phyloP scores from a whole-genome alignment of 1,140 invertebrate species.

The Halictus rubicundus region DNA sequence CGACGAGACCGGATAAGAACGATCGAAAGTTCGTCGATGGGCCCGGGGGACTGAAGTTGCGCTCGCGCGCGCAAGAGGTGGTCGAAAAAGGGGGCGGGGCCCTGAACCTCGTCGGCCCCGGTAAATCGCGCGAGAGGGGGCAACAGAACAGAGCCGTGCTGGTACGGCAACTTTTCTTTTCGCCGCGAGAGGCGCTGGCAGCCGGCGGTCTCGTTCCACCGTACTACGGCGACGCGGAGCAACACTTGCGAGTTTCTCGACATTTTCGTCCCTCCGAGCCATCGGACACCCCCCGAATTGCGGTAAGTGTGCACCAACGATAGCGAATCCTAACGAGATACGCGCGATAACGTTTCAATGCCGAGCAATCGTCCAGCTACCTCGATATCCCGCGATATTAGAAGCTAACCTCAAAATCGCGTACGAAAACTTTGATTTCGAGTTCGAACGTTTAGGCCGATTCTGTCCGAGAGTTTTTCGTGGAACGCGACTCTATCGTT shows the following conservation, averaged over 20 bases:
- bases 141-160: constrained; percentile 20
- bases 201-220: constrained; percentile 35
- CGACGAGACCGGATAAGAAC: constrained; percentile 28
- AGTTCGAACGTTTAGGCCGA: not conserved
- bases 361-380: accelerated
- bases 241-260: constrained; percentile 73
- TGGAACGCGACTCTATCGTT: not conserved
- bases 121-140: constrained; percentile 32
- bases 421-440: not conserved
- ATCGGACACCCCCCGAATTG: not conserved
- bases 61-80: constrained; percentile 52
- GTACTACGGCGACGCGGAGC: constrained; percentile 73
- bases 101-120: constrained; percentile 41
- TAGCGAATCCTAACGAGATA: not conserved
- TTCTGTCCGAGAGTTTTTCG: not conserved
- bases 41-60: constrained; percentile 52
- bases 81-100: constrained; percentile 67
- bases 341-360: too few species aligned
- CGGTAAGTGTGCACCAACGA: constrained; percentile 36
- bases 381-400: not conserved
- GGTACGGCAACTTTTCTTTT: not conserved
- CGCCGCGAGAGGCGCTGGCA: constrained; percentile 53
- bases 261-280: constrained; percentile 29
- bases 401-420: constrained; percentile 73
- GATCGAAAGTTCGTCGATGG: constrained; percentile 38